Evolutionary conservation across 2,113 vertebrate species (phyloP).

Genomic region (Mastomys coucha): DNA sequence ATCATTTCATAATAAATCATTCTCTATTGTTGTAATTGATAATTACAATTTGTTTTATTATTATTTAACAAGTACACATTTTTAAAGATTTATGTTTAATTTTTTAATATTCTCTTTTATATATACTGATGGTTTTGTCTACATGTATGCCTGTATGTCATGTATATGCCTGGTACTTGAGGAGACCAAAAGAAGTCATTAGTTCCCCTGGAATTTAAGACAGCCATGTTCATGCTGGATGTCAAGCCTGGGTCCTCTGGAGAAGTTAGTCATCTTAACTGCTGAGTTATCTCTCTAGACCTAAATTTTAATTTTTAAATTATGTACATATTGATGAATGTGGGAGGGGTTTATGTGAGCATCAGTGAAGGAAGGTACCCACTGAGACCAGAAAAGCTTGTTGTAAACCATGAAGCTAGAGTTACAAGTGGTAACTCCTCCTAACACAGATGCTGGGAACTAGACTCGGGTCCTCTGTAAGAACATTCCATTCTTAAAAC

Average conservation of each 20-base stretch:
- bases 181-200: background rate
- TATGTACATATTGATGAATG: no score
- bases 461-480: background rate
- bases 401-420: background rate
- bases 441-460: background rate
- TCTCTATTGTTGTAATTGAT: background rate
- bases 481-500: background rate
- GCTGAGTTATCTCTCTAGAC: background rate
- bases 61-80: background rate
- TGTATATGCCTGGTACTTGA: background rate
- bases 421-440: background rate
- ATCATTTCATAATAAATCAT: background rate
- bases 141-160: background rate
- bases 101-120: background rate
- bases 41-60: background rate
- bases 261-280: background rate
- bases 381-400: background rate
- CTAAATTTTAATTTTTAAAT: background rate
- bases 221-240: background rate
- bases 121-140: background rate
- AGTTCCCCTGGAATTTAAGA: no score
- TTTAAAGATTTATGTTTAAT: background rate
- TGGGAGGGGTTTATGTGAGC: background rate
- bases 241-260: background rate
- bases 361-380: no score